Evolutionary conservation across 2,888 invertebrate genomes (phyloP).

Genomic region (Ametastegia equiseti): DNA sequence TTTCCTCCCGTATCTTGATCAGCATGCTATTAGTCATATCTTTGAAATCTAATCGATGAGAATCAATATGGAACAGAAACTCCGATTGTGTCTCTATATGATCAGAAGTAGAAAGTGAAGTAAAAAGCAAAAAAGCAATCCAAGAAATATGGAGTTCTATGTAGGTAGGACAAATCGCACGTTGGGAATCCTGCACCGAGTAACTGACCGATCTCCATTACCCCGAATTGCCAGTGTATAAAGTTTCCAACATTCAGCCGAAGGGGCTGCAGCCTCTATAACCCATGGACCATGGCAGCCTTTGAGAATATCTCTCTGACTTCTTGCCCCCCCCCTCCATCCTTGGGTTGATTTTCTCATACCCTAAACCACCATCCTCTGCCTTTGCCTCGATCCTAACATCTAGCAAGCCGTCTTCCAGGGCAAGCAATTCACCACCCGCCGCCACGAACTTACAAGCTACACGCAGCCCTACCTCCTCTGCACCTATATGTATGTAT

Average conservation of each 20-base stretch:
- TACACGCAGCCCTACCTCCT: constrained; percentile 26
- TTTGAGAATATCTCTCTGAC: constrained; percentile 20
- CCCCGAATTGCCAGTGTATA: constrained; percentile 27
- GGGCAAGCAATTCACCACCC: constrained; percentile 47
- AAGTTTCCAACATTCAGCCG: not conserved
- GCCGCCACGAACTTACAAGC: constrained; percentile 45
- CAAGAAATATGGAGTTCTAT: constrained; percentile 1
- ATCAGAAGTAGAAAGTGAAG: too few species aligned
- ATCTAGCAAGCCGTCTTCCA: not conserved
- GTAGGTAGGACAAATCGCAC: not conserved
- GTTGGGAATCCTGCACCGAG: not conserved
- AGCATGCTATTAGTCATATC: not conserved
- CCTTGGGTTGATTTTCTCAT: too few species aligned
- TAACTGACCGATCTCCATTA: constrained; percentile 45
- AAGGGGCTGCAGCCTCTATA: not conserved
- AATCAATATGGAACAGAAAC: not conserved
- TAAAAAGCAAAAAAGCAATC: not conserved
- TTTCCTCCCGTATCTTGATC: not conserved
- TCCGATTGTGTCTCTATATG: not conserved
- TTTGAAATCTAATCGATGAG: not conserved
- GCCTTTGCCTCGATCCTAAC: not conserved
- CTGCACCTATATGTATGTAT: not conserved
- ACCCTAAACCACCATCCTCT: not conserved
- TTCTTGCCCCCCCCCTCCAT: not conserved
- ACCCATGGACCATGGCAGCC: too few species aligned